Evolutionary conservation across 2,113 vertebrate genomes (phyloP), one percentile per base, ranked within the genome.

Genomic region (Pseudorhombus dupliciocellatus): DNA sequence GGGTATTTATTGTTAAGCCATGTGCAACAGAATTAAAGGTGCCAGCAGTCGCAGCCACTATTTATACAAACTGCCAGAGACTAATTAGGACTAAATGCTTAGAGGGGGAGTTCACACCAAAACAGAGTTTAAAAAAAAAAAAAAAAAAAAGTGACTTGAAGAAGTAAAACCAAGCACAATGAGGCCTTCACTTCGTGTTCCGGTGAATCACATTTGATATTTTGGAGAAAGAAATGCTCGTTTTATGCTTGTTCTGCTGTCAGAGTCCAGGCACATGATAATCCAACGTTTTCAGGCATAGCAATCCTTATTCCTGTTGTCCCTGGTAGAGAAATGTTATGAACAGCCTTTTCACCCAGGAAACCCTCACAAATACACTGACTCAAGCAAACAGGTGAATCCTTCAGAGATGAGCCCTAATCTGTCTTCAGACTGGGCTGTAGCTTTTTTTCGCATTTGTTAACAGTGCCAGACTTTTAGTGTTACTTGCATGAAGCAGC

Each of bases 251-350:
- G 15, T 50, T 65, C 0, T 0, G 24, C 14, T 67, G 18, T 81
- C 72, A 25, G 31, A 81, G 65, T 10, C 14, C 16, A 62, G 60
- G 50, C 12, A 59, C 34, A 28, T 6, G 9, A 51, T 71, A 54
- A 74, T 67, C 30, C 24, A 52, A 40, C 62, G 26, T 59, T 31
- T 64, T 80, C n/a, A 63, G 37, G 30, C 52, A 59, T 34, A 73
- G 69, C 46, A 54, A 12, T 66, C 50, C 70, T 54, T 42, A 67
- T 70, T 20, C 22, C 58, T 40, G 20, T 52, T 72, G 52, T 62
- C n/a, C 24, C 64, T 52, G n/a, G 8, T 60, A 60, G 54, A 67
- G 25, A 64, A 72, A 69, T 65, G 22, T 48, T 54, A 18, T 16
- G 24, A 46, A 34, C 56, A 48, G 21, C 48, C 21, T 66, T 59